phyloP scores from a whole-genome alignment of 2,888 invertebrate species.

The Eurois occulta region DNA sequence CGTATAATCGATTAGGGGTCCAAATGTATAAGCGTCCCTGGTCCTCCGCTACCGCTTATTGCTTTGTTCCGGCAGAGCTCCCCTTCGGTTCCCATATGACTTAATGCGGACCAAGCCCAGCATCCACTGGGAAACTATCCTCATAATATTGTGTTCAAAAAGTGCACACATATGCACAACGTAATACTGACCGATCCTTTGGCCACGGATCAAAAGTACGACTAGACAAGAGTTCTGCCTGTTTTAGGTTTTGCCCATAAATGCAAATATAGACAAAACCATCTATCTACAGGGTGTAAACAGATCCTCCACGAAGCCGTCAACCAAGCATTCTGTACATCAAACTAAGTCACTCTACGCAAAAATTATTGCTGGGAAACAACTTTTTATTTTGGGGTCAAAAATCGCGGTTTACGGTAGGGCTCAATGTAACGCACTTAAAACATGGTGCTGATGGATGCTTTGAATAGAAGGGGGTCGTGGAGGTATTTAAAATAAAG shows the following conservation, averaged over 20 bases:
- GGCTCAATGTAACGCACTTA: too few species aligned
- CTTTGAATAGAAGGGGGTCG: too few species aligned
- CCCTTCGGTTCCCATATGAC: conserved; percentile 51
- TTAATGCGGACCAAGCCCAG: conserved; percentile 10
- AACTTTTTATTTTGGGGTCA: too few species aligned
- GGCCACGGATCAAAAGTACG: background rate
- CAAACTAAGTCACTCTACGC: too few species aligned
- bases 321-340: too few species aligned
- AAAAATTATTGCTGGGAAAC: too few species aligned
- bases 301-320: too few species aligned
- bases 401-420: too few species aligned
- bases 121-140: conserved; percentile 41
- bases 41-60: conserved; percentile 47
- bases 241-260: background rate
- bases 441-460: too few species aligned
- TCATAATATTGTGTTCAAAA: background rate
- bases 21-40: conserved; percentile 52
- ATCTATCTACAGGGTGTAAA: background rate
- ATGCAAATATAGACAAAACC: background rate
- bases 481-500: too few species aligned
- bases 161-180: background rate
- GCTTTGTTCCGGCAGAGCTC: conserved; percentile 57
- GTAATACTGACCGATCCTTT: background rate
- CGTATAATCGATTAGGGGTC: conserved; percentile 18
- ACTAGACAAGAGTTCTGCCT: background rate